Conservation (phyloP, 2,888 invertebrate genomes). For the Elgonia sp. region DNA sequence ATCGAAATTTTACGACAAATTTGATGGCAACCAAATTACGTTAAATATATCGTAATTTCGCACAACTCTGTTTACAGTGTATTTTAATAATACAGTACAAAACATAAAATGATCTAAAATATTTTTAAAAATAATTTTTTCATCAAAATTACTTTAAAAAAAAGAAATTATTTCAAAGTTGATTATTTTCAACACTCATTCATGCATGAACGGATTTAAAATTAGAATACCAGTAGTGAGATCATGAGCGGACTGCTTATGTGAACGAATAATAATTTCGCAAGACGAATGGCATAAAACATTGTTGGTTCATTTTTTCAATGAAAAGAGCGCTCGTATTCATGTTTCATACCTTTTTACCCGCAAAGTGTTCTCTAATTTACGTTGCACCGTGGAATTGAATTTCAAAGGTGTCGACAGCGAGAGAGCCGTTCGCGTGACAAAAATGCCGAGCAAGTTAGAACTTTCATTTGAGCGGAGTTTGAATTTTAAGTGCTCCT, state of each 20-base stretch:
- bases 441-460: conserved; percentile 75
- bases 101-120: too few relatives aligned
- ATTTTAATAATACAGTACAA: too few relatives aligned
- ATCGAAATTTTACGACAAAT: too few relatives aligned
- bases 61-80: too few relatives aligned
- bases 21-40: too few relatives aligned
- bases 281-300: conserved; percentile 59
- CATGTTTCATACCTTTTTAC: conserved; percentile 66
- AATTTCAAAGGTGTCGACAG: conserved; percentile 72
- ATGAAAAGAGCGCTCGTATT: conserved; percentile 40
- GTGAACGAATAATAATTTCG: conserved; percentile 62
- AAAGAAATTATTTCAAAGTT: too few relatives aligned
- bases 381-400: conserved; percentile 69
- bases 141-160: too few relatives aligned
- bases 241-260: conserved; percentile 18
- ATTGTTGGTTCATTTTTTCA: conserved; percentile 62
- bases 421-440: conserved; percentile 64
- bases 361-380: conserved; percentile 75
- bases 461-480: conserved; percentile 72
- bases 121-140: too few relatives aligned
- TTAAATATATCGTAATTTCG: too few relatives aligned
- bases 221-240: too few relatives aligned
- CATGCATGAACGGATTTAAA: too few relatives aligned
- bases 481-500: conserved; percentile 74
- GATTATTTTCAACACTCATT: too few relatives aligned